Percentiles rank a stretch among this genome's conserved stretches.
phyloP scores from a whole-genome alignment of 2,113 vertebrate genomes.

The Prunella himalayana region DNA sequence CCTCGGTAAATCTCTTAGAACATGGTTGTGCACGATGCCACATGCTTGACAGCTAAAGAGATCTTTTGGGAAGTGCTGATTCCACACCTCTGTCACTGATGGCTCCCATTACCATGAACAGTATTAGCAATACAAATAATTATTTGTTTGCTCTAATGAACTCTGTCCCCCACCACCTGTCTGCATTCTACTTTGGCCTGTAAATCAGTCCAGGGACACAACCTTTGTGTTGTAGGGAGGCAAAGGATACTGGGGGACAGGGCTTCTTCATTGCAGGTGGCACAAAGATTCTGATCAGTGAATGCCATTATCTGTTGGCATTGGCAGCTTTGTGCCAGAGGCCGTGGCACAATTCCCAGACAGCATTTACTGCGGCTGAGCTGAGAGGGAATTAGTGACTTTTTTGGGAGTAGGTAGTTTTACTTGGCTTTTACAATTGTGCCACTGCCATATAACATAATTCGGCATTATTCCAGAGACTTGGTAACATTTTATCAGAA shows the following conservation, averaged over 20 bases:
- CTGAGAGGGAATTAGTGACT: background rate
- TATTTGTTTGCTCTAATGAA: background rate
- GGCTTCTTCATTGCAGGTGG: background rate
- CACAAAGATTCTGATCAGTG: background rate
- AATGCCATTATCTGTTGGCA: background rate
- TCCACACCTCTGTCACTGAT: background rate
- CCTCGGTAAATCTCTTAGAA: background rate
- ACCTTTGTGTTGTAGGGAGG: background rate
- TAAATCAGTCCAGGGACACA: background rate
- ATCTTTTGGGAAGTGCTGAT: background rate
- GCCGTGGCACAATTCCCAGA: background rate
- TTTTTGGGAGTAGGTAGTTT: background rate
- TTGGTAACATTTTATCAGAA: background rate
- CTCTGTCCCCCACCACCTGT: background rate
- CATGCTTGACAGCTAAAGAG: background rate
- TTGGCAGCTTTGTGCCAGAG: background rate
- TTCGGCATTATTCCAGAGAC: background rate
- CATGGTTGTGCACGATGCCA: background rate
- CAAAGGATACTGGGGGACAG: background rate
- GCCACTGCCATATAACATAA: background rate
- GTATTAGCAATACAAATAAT: background rate
- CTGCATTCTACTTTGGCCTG: background rate
- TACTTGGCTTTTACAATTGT: background rate
- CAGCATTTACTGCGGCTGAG: background rate
- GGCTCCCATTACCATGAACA: background rate